phyloP scores from a whole-genome alignment of 2,888 invertebrate genomes.

The Tachystola acroxantha region DNA sequence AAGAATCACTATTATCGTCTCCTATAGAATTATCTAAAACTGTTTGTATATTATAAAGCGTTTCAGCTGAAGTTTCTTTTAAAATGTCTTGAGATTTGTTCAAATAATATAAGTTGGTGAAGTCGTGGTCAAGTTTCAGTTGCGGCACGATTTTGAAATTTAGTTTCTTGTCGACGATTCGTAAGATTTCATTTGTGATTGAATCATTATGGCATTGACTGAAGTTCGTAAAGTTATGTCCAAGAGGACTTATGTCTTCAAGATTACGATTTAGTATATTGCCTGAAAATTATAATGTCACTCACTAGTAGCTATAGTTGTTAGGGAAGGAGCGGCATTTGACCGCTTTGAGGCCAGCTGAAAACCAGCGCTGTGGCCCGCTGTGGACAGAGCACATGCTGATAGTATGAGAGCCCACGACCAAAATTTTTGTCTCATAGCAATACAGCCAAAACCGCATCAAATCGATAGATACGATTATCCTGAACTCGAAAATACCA shows the following conservation, averaged over 20 bases:
- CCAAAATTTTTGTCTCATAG: no score
- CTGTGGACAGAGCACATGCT: no score
- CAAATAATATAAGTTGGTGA: neutral
- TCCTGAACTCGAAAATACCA: no score
- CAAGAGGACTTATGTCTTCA: neutral
- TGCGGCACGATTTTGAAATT: conserved; percentile 1
- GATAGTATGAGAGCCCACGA: no score
- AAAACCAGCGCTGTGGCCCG: no score
- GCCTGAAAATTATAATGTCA: conserved; percentile 6
- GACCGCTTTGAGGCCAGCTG: no score
- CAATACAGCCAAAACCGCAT: no score
- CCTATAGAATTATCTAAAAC: neutral
- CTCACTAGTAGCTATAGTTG: no score
- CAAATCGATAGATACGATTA: no score
- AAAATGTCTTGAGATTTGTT: neutral
- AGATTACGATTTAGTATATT: conserved; percentile 3
- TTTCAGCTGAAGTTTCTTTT: neutral
- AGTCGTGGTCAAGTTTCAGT: neutral
- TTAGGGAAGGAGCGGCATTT: no score
- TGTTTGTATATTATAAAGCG: neutral
- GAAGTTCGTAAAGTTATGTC: neutral
- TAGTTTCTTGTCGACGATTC: conserved; percentile 1
- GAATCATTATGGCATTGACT: neutral
- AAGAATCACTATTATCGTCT: neutral
- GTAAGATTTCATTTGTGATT: conserved; percentile 3